Conservation (phyloP, 2,888 invertebrate genomes). For the Didymodactylos carnosus region DNA sequence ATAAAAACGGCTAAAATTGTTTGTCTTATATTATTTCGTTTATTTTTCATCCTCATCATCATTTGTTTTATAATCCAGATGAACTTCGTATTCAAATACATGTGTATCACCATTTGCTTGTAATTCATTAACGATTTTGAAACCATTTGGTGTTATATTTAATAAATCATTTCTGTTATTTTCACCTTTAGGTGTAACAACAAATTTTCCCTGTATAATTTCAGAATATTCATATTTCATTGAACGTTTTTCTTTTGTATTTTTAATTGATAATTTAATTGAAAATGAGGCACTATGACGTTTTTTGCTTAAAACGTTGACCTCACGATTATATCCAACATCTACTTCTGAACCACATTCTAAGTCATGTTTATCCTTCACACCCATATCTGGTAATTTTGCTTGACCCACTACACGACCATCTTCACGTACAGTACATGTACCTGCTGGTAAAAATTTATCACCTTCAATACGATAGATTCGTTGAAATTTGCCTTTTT, state of each 20-base stretch:
- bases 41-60: no score
- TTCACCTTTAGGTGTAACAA: neutral
- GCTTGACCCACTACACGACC: slow-evolving; percentile 11
- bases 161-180: neutral
- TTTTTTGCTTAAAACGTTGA: slow-evolving; percentile 4
- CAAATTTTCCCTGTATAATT: neutral
- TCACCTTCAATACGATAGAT: slow-evolving; percentile 1
- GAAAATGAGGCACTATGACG: neutral
- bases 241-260: neutral
- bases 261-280: neutral
- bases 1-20: no score
- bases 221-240: slow-evolving; percentile 5
- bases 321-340: neutral
- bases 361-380: slow-evolving; percentile 1
- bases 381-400: neutral
- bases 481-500: slow-evolving; percentile 9
- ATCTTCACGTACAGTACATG: slow-evolving; percentile 6
- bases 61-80: neutral
- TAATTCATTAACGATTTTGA: neutral
- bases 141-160: no score
- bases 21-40: no score
- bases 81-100: neutral
- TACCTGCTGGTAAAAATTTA: slow-evolving; percentile 8
- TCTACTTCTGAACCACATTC: slow-evolving; percentile 1
- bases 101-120: neutral